These are phyloP conservation scores for Rhyacichthys aspro DNA, from an alignment of 2,797 vertebrate species.

Conservation along the genomic window DNA sequence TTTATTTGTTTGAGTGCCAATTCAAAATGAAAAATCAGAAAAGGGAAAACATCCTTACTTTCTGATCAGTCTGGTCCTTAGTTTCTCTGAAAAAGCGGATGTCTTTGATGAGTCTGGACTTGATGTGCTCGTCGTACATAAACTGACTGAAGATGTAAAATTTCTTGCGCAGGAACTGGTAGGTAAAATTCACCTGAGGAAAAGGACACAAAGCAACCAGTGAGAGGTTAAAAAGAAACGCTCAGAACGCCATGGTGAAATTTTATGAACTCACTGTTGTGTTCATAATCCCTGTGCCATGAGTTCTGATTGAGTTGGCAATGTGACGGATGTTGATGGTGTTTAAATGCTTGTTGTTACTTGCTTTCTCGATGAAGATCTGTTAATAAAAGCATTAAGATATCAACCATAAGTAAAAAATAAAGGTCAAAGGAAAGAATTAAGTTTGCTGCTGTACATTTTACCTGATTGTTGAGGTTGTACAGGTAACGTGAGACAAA, in stretches of 20 bases:
- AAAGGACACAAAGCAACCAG: not conserved
- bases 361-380: conserved; percentile 98
- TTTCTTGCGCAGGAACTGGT: conserved; percentile 97
- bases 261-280: conserved; percentile 86
- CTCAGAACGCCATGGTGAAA: not conserved
- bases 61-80: conserved; percentile 98
- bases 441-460: not conserved
- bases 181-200: conserved; percentile 95
- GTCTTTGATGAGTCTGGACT: conserved; percentile 98
- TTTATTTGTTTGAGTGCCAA: not conserved
- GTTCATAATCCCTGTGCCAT: conserved; percentile 99
- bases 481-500: conserved; percentile 99
- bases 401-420: not conserved
- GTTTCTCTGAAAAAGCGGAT: conserved; percentile 98
- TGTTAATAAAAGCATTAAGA: conserved; percentile 50
- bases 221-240: not conserved
- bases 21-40: not conserved
- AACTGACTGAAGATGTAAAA: conserved; percentile 99
- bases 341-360: conserved; percentile 99
- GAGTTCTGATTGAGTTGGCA: conserved; percentile 97
- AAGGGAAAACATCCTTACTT: conserved; percentile 75
- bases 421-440: not conserved
- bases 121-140: conserved; percentile 99
- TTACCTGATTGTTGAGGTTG: conserved; percentile 98
- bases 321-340: conserved; percentile 99